A percentile compares a stretch with the other conserved stretches of the same genome.
Conservation (phyloP, 2,797 vertebrate genomes). For the Poeciliopsis turneri region DNA sequence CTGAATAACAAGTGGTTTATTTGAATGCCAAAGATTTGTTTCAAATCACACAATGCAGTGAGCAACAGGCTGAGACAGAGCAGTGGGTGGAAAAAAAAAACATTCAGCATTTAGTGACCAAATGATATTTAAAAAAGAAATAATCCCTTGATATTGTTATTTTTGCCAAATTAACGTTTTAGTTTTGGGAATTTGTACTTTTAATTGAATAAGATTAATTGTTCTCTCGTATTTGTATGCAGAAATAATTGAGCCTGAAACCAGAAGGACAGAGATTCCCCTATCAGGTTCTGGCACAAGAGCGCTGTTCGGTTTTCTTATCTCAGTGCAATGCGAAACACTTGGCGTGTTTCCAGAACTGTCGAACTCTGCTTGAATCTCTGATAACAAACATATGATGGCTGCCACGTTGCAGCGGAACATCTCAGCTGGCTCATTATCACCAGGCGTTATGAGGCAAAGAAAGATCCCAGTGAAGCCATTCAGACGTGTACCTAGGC, state of each 20-base stretch:
- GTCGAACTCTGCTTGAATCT: not conserved
- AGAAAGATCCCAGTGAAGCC: conserved; percentile 40
- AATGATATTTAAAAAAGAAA: not conserved
- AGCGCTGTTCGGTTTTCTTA: not conserved
- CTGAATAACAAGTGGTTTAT: not conserved
- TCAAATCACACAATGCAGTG: conserved; percentile 2
- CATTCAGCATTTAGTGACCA: not conserved
- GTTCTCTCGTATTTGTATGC: not conserved
- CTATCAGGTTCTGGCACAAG: not conserved
- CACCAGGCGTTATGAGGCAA: not conserved
- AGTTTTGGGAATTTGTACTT: not conserved
- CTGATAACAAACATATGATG: not conserved
- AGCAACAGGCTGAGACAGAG: conserved; percentile 9
- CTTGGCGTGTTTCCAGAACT: not conserved
- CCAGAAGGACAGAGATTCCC: not conserved
- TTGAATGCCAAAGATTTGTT: not conserved
- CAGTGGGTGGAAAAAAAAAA: not conserved
- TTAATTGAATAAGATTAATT: not conserved
- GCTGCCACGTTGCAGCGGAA: not conserved
- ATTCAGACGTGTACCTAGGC: conserved; percentile 47
- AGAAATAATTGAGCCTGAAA: not conserved
- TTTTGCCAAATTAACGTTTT: not conserved
- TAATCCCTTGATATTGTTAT: not conserved
- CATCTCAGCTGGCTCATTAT: conserved; percentile 1
- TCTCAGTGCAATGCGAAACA: not conserved